Evolutionary conservation across 2,797 vertebrate genomes (phyloP).

Genomic region (Squalus acanthias): DNA sequence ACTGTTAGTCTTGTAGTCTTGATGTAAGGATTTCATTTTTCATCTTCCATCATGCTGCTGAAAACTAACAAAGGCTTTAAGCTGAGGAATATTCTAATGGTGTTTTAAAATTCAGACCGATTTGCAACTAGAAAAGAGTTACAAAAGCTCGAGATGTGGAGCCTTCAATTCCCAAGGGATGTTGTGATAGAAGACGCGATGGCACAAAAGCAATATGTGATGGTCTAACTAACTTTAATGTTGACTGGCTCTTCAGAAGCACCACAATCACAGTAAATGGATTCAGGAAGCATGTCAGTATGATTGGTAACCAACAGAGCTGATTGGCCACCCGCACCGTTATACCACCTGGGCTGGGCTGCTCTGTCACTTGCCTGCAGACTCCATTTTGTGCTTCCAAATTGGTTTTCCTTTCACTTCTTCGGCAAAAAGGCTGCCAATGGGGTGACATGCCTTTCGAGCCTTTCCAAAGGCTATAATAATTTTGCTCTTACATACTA

Average conservation of each 20-base stretch:
- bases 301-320: neutral
- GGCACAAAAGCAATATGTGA: neutral
- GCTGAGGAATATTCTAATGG: neutral
- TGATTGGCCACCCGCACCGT: neutral
- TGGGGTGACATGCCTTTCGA: too few relatives aligned
- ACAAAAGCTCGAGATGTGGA: neutral
- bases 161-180: neutral
- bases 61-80: neutral
- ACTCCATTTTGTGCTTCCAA: too few relatives aligned
- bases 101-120: neutral
- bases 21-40: neutral
- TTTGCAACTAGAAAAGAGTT: neutral
- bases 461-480: too few relatives aligned
- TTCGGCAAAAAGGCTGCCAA: too few relatives aligned
- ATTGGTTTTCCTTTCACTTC: too few relatives aligned
- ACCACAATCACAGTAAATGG: neutral
- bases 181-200: neutral
- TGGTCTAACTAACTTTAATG: neutral
- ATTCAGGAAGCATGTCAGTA: neutral
- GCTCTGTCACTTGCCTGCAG: too few relatives aligned
- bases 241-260: neutral
- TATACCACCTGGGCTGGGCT: neutral
- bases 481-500: too few relatives aligned
- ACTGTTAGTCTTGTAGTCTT: neutral
- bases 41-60: neutral